A percentile compares a stretch with the other conserved stretches of the same genome.
Conservation (phyloP, 2,113 vertebrate genomes). For the Psittacara wagleri region DNA sequence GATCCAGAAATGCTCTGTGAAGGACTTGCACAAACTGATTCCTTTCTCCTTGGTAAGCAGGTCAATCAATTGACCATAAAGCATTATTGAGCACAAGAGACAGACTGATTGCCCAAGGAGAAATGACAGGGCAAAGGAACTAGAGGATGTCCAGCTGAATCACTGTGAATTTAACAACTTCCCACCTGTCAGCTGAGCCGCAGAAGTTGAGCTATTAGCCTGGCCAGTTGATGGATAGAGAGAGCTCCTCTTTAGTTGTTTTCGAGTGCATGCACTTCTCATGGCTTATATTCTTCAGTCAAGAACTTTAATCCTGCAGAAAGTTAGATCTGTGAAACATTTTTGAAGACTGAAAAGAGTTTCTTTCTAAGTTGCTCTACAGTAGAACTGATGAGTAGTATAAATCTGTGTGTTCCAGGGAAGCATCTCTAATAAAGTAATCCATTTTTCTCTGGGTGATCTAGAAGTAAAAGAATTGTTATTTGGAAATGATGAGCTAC, state of each 20-base stretch:
- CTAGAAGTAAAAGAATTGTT: background rate
- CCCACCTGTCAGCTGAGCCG: background rate
- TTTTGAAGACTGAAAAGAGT: background rate
- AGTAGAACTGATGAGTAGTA: background rate
- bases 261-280: background rate
- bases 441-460: background rate
- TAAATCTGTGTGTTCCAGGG: background rate
- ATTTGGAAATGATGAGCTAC: background rate
- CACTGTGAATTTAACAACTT: background rate
- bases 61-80: slow-evolving; percentile 8
- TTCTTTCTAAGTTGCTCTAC: background rate
- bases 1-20: background rate
- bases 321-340: background rate
- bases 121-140: background rate
- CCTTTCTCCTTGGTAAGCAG: slow-evolving; percentile 7
- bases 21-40: background rate
- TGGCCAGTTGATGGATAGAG: background rate
- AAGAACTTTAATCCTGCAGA: background rate
- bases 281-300: background rate
- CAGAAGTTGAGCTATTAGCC: background rate
- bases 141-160: background rate
- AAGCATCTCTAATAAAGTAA: background rate
- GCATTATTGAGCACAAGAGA: background rate
- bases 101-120: background rate
- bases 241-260: background rate